Evolutionary conservation across 1,140 invertebrate species (phyloP).

Genomic region (Sarcophaga bullata): DNA sequence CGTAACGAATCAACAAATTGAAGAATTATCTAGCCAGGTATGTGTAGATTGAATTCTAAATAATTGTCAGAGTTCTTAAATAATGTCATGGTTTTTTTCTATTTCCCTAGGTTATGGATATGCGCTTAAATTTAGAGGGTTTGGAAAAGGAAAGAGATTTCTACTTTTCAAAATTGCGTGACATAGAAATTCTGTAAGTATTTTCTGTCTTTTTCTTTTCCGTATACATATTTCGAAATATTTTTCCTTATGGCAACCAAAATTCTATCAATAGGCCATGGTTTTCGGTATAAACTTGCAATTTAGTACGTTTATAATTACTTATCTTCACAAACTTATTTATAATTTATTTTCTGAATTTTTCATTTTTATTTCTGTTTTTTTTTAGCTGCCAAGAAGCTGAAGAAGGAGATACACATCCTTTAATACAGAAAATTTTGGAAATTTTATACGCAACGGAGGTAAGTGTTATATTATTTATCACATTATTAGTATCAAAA

Average conservation of each 20-base stretch:
- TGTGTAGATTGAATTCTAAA: not conserved
- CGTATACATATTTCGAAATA: not conserved
- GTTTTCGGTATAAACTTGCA: too few relatives aligned
- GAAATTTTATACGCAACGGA: conserved; percentile 98
- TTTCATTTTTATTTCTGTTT: conserved; percentile 31
- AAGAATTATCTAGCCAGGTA: conserved; percentile 65
- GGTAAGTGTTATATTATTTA: conserved; percentile 70
- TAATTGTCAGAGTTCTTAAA: not conserved
- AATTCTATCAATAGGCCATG: too few relatives aligned
- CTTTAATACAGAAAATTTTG: conserved; percentile 89
- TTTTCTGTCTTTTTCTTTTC: too few relatives aligned
- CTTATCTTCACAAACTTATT: too few relatives aligned
- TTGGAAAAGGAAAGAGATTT: conserved; percentile 98
- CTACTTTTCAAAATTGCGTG: conserved; percentile 97
- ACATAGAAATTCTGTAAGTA: conserved; percentile 90
- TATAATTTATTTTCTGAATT: not conserved
- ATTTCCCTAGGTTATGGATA: conserved; percentile 80
- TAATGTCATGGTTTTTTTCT: not conserved
- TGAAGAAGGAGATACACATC: conserved; percentile 78
- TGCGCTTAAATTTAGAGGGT: conserved; percentile 90
- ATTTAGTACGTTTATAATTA: too few relatives aligned
- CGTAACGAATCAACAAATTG: conserved; percentile 63
- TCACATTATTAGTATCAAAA: too few relatives aligned
- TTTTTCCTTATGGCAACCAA: too few relatives aligned
- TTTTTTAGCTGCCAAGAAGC: conserved; percentile 86